A percentile compares a stretch with the other conserved stretches of the same genome.
These are phyloP conservation scores for Tauraco hartlaubi DNA, from an alignment of 2,797 vertebrate genomes.

Conservation along the genomic window DNA sequence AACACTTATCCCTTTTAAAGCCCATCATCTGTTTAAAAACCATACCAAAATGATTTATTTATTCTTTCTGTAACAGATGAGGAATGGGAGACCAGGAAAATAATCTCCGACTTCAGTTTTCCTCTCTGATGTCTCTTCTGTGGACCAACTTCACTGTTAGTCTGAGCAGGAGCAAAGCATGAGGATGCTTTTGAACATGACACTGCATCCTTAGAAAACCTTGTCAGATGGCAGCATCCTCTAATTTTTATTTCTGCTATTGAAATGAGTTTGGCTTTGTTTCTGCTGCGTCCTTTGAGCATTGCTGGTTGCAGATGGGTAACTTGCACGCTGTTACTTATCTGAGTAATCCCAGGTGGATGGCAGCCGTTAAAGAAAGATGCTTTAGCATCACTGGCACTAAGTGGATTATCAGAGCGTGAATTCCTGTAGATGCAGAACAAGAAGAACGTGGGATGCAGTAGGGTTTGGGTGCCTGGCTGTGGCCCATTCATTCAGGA, in stretches of 20 bases:
- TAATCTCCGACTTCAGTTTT: conserved; percentile 23
- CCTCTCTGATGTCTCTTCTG: background rate
- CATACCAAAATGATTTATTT: background rate
- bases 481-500: rapidly evolving
- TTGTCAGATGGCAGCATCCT: background rate
- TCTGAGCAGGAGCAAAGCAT: background rate
- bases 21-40: conserved; percentile 39
- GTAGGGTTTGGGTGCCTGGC: background rate
- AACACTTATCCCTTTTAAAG: conserved; percentile 28
- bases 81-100: background rate
- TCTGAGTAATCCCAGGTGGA: background rate
- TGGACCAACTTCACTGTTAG: background rate
- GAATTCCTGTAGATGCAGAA: background rate
- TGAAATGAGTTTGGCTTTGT: background rate
- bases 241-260: background rate
- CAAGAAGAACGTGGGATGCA: background rate
- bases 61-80: background rate
- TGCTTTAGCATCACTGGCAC: background rate
- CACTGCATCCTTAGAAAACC: background rate
- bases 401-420: background rate
- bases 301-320: background rate
- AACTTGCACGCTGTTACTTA: background rate
- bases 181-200: background rate
- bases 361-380: background rate
- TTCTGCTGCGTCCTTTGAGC: background rate